Percentiles rank a stretch among this genome's conserved stretches.
Evolutionary conservation across 2,113 vertebrate species (phyloP).

Genomic region (Poeciliopsis occidentalis): DNA sequence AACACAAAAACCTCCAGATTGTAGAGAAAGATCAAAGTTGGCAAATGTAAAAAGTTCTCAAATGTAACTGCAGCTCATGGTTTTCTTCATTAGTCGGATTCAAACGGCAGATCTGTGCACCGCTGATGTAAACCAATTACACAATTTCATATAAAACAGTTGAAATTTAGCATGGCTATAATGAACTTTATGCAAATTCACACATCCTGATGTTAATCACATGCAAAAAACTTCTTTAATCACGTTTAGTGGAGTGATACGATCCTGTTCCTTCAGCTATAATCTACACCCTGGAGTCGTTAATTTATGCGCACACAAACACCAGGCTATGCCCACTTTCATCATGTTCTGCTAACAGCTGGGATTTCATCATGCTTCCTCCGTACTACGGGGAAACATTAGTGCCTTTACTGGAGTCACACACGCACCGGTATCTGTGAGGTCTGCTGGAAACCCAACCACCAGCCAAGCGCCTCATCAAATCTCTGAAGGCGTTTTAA

Average conservation of each 20-base stretch:
- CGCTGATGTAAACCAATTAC: constrained; percentile 64
- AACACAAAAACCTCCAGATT: constrained; percentile 38
- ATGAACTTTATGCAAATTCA: constrained; percentile 50
- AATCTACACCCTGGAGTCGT: constrained; percentile 35
- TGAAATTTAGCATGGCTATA: constrained; percentile 34
- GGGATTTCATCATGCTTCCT: constrained; percentile 54
- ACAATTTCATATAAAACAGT: constrained; percentile 18
- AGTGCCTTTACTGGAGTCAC: constrained; percentile 32
- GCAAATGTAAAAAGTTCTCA: constrained; percentile 47
- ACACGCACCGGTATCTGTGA: constrained; percentile 28
- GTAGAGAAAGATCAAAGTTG: constrained; percentile 56
- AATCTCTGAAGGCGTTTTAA: constrained; percentile 66
- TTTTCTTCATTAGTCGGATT: constrained; percentile 61
- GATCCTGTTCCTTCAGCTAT: constrained; percentile 38
- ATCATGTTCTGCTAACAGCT: constrained; percentile 44
- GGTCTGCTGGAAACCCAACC: constrained; percentile 34
- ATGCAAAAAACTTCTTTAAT: constrained; percentile 64
- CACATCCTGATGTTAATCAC: constrained; percentile 51
- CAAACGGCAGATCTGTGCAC: constrained; percentile 33
- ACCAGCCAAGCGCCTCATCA: constrained; percentile 55
- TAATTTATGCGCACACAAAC: constrained; percentile 14
- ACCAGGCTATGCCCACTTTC: constrained; percentile 9
- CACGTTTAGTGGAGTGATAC: constrained; percentile 53
- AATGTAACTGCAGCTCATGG: constrained; percentile 26
- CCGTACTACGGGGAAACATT: constrained; percentile 45